Base-by-base conservation (phyloP, 2,888 invertebrate species). In the Cremastinae sp. region DNA sequence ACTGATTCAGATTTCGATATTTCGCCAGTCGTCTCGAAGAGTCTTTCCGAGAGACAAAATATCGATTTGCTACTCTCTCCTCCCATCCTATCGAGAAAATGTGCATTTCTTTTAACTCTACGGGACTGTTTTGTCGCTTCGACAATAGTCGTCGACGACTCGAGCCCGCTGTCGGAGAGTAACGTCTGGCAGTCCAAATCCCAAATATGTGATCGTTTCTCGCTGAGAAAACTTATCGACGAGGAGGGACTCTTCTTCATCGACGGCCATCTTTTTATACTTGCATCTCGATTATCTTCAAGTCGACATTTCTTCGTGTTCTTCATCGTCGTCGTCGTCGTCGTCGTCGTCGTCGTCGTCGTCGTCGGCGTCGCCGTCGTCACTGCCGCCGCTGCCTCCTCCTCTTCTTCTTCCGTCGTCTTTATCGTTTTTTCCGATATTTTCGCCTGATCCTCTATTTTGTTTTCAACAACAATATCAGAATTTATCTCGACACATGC, bases 161-260 rank as follows among this genome's bases (percentile, higher is more conserved):
- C 80, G n/a, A 80, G 65, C 1, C 80, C 80, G 56, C 79, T 79
- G 62, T 80, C 80, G 0, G 80, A 79, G 28, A 80, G 36, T 7
- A 73, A 77, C 3, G 77, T 74, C 34, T 78, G 77, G 16, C 75
- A 80, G 59, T 80, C 80, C 2, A 70, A 18, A 45, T 79, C 79
- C 69, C 79, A 74, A 1, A 65, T 64, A 4, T 53, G 36, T 2
- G 76, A 59, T 34, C 76, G 69, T 54, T 78, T 68, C 16, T 76
- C 74, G 16, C 65, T 10, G 8, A 14, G 1, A 14, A 16, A n/a
- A 59, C 51, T 71, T 3, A 71, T 56, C 4, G 10, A 9, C n/a
- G n/a, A n/a, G n/a, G n/a, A n/a, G n/a, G n/a, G n/a, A n/a, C n/a
- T n/a, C n/a, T n/a, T n/a, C n/a, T n/a, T n/a, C n/a, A n/a, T n/a